phyloP scores from a whole-genome alignment of 2,113 vertebrate genomes.

The Poeciliopsis retropinna region DNA sequence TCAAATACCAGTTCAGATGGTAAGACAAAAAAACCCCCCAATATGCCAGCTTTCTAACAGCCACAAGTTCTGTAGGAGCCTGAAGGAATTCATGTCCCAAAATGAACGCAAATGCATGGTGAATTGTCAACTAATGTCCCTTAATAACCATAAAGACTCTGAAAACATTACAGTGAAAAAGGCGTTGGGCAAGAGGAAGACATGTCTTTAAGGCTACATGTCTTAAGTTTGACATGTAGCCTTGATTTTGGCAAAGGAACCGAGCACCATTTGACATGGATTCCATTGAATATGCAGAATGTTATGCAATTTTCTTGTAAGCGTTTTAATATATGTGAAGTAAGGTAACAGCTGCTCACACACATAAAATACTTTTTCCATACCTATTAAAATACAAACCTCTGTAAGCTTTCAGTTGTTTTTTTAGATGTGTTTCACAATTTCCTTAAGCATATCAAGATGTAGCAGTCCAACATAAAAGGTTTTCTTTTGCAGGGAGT shows the following conservation, averaged over 20 bases:
- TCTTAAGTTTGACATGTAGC: no score
- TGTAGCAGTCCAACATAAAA: not conserved
- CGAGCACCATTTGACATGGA: not conserved
- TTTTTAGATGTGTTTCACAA: not conserved
- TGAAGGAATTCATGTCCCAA: conserved; percentile 57
- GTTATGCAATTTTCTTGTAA: not conserved
- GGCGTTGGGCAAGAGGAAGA: conserved; percentile 18
- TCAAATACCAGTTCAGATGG: no score
- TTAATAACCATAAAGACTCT: conserved; percentile 36
- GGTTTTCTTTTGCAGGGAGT: not conserved
- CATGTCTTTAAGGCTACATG: conserved; percentile 1
- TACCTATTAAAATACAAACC: conserved; percentile 12
- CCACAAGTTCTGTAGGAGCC: conserved; percentile 37
- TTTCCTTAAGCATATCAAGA: not conserved
- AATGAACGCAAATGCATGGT: conserved; percentile 64
- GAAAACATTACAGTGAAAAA: conserved; percentile 19
- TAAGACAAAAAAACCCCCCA: no score
- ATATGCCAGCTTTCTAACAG: conserved; percentile 9
- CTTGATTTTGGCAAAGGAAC: not conserved
- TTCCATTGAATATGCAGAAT: not conserved
- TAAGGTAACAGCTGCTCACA: conserved; percentile 32
- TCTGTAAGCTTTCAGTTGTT: conserved; percentile 1
- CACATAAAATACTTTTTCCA: not conserved
- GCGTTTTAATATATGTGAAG: not conserved
- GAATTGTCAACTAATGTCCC: conserved; percentile 34